A percentile compares a stretch with the other conserved stretches of the same genome.
phyloP scores from a whole-genome alignment of 2,797 vertebrate species.

The Lemur catta region DNA sequence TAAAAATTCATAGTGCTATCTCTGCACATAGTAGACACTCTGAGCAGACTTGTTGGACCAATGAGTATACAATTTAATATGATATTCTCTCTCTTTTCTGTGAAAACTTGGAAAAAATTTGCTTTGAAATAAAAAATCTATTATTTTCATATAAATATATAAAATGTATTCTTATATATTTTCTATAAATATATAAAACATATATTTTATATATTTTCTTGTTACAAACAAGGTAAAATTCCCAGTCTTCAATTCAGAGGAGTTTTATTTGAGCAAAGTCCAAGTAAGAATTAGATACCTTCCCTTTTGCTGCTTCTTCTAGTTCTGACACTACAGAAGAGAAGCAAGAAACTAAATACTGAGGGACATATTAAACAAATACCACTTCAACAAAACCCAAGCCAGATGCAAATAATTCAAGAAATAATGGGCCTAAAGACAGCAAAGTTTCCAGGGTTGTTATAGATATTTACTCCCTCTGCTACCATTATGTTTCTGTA shows the following conservation, averaged over 20 bases:
- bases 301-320: neutral
- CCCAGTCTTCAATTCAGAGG: neutral
- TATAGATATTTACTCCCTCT: neutral
- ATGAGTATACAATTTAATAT: neutral
- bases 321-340: conserved; percentile 26
- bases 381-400: neutral
- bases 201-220: neutral
- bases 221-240: neutral
- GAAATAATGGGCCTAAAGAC: neutral
- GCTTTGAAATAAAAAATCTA: neutral
- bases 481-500: conserved; percentile 47
- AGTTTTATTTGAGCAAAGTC: neutral
- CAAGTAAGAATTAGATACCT: neutral
- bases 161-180: neutral
- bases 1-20: neutral
- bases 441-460: neutral
- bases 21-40: neutral
- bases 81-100: neutral
- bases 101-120: neutral
- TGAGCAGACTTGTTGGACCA: neutral
- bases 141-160: neutral
- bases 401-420: neutral
- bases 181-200: neutral
- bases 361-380: neutral
- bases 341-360: conserved; percentile 18